A percentile compares a stretch with the other conserved stretches of the same genome.
Conservation (phyloP, 2,797 vertebrate species). For the Fratercula arctica region DNA sequence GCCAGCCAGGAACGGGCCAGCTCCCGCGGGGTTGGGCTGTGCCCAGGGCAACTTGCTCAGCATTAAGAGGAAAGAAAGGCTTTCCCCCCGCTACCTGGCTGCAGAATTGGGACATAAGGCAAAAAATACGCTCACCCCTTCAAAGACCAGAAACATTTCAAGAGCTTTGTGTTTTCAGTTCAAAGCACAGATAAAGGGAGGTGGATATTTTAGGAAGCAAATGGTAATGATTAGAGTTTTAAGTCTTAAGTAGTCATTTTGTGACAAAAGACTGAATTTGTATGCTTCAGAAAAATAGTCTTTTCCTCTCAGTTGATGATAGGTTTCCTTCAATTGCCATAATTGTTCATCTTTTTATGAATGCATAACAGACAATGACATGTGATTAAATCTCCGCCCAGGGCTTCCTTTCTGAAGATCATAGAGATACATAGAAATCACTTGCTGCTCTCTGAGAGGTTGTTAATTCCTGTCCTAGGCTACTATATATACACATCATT, state of each 20-base stretch:
- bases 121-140: neutral
- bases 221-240: constrained; percentile 75
- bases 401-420: constrained; percentile 53
- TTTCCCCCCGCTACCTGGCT: neutral
- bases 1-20: neutral
- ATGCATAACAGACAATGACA: constrained; percentile 59
- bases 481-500: neutral
- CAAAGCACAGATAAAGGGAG: constrained; percentile 55
- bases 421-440: constrained; percentile 15
- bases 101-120: neutral
- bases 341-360: constrained; percentile 69
- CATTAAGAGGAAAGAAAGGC: neutral
- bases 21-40: fast-evolving
- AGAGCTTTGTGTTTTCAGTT: constrained; percentile 52
- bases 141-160: neutral
- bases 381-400: constrained; percentile 60
- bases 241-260: constrained; percentile 73
- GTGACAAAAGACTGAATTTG: constrained; percentile 68
- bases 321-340: constrained; percentile 68
- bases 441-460: neutral
- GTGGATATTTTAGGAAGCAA: constrained; percentile 74
- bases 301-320: constrained; percentile 74
- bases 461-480: neutral
- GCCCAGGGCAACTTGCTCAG: neutral
- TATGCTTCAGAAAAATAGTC: constrained; percentile 69